A percentile compares a stretch with the other conserved stretches of the same genome.
Conservation (phyloP, 2,888 invertebrate genomes). For the Phanerotoma sp. region DNA sequence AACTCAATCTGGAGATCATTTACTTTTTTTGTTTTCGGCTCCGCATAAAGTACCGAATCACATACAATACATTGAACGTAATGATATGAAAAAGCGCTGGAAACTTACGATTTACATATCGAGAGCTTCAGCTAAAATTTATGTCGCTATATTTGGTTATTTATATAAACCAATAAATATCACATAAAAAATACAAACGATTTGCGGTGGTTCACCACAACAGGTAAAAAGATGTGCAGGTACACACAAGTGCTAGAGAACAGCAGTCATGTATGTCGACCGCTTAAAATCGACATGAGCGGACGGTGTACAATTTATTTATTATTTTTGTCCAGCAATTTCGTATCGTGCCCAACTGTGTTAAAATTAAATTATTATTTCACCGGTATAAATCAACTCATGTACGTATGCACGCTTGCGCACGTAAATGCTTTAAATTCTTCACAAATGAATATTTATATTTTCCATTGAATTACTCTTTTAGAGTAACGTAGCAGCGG, state of each 20-base stretch:
- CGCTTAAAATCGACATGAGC: constrained; percentile 49
- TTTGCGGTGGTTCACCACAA: constrained; percentile 31
- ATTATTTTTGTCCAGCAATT: constrained; percentile 57
- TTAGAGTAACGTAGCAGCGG: constrained; percentile 43
- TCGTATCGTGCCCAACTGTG: constrained; percentile 55
- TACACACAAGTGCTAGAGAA: constrained; percentile 9
- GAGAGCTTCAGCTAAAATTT: constrained; percentile 19
- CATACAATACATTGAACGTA: neutral
- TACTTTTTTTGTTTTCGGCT: neutral
- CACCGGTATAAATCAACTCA: constrained; percentile 53
- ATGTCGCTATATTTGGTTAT: constrained; percentile 5
- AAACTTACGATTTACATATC: constrained; percentile 26
- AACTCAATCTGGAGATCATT: neutral
- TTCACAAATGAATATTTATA: constrained; percentile 57
- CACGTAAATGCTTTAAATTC: constrained; percentile 42
- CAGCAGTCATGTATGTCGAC: constrained; percentile 11
- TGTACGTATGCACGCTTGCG: constrained; percentile 34
- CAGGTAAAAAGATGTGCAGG: constrained; percentile 30
- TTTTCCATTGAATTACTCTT: constrained; percentile 58
- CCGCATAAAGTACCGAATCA: too few relatives aligned
- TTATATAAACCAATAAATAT: constrained; percentile 30
- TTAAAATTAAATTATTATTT: constrained; percentile 58
- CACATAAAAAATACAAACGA: constrained; percentile 33
- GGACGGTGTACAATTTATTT: constrained; percentile 54
- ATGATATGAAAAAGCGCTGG: constrained; percentile 8